Evolutionary conservation across 2,888 invertebrate species (phyloP).

Genomic region (Zygogramma bicolorata): DNA sequence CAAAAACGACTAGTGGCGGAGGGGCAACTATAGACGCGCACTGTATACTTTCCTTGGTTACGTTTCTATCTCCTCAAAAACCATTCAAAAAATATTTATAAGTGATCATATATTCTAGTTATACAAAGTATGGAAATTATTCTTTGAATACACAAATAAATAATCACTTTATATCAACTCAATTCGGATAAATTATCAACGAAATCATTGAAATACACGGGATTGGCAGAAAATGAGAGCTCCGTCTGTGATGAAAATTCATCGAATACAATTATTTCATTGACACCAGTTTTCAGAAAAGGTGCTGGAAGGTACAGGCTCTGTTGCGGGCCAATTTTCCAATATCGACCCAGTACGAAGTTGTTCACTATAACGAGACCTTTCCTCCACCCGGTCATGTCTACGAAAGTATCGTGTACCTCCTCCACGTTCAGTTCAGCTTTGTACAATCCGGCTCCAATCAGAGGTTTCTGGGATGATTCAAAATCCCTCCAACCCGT

Average conservation of each 20-base stretch:
- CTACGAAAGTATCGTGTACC: conserved; percentile 38
- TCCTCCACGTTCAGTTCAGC: conserved; percentile 29
- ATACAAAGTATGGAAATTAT: no score
- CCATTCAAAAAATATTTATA: no score
- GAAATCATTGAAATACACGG: conserved; percentile 35
- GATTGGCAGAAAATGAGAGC: conserved; percentile 51
- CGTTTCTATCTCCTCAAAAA: no score
- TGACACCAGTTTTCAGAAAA: conserved; percentile 70
- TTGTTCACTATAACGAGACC: conserved; percentile 78
- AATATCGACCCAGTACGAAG: conserved; percentile 87
- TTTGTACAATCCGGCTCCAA: conserved; percentile 41
- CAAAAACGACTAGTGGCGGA: no score
- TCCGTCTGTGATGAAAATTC: conserved; percentile 49
- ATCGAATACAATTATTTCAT: conserved; percentile 59
- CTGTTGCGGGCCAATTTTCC: conserved; percentile 84
- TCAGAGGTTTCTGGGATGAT: conserved; percentile 22
- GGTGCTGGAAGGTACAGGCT: conserved; percentile 86
- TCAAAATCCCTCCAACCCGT: conserved; percentile 54
- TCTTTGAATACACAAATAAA: no score
- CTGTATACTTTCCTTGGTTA: no score
- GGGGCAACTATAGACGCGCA: no score
- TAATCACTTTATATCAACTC: not conserved
- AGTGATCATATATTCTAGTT: no score
- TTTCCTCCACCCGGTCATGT: conserved; percentile 45
- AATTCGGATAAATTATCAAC: conserved; percentile 27